Base-by-base conservation (phyloP, 2,797 vertebrate species). In the Chaunax sp. region DNA sequence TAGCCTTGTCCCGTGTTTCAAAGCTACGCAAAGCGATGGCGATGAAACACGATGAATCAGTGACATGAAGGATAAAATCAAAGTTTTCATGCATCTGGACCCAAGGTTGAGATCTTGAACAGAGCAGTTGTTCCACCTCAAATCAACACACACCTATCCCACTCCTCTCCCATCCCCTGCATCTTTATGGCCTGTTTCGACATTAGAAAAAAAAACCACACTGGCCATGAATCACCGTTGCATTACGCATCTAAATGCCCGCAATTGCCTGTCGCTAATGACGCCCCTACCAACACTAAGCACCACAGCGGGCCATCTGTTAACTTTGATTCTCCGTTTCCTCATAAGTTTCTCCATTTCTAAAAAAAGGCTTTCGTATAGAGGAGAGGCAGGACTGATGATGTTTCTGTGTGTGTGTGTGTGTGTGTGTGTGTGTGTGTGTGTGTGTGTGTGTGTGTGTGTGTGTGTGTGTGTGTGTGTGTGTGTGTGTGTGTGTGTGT, bases 201-300 rank as follows among this genome's bases (percentile, higher is more conserved):
- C 5, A 25, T 58, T 13, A 23, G n/a, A 25, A 61, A 25, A 38
- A 12, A 33, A 14, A 2, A 22, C 14, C 1, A 22, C n/a, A n/a
- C 37, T 30, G 68, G 38, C 69, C 64, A 56, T 60, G 44, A 73
- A 69, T 83, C 65, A 58, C 64, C 25, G 65, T 51, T 59, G 41
- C 55, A 55, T 81, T 70, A 84, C 47, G 60, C 69, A 64, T 83
- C 47, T 87, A 87, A 92, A 90, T 60, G 83, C 77, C 80, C 64
- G 74, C 77, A 82, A 89, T 91, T 91, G 92, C 78, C 81, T 81
- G 81, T 50, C 52, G 61, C 85, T 89, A 89, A 91, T 78, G 76
- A 89, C 40, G 81, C 87, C 77, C 67, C 38, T 41, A 66, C 54
- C 57, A 45, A 55, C 70, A 18, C 72, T 66, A 35, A 68, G 75